These are phyloP conservation scores for Gymnothorax javanicus DNA, from an alignment of 2,797 vertebrate species.

Conservation along the genomic window DNA sequence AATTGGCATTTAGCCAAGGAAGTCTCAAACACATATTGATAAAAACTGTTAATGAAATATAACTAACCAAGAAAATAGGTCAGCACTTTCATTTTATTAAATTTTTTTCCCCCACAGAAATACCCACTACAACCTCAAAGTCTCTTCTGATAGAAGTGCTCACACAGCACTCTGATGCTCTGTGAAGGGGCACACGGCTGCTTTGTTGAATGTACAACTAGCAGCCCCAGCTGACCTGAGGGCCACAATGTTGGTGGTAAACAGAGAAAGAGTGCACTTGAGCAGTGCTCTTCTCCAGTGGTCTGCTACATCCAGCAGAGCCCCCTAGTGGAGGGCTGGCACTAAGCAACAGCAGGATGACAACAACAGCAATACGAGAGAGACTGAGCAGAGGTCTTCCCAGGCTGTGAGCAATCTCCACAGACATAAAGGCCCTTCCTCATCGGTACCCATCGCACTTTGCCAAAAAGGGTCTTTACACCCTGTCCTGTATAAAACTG, in stretches of 20 bases:
- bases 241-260: conserved; percentile 14
- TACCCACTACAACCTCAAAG: neutral
- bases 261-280: conserved; percentile 9
- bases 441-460: neutral
- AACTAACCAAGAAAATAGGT: neutral
- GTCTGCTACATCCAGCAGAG: neutral
- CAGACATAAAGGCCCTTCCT: neutral
- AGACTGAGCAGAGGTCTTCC: neutral
- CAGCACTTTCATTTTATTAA: neutral
- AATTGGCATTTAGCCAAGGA: neutral
- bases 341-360: neutral
- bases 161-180: neutral
- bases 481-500: neutral
- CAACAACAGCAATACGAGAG: neutral
- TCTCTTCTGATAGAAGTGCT: neutral
- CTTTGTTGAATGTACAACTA: neutral
- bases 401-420: neutral
- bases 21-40: neutral
- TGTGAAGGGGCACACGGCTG: neutral
- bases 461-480: neutral
- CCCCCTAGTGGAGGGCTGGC: neutral
- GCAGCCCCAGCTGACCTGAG: neutral
- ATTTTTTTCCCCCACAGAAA: neutral
- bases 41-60: neutral
- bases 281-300: neutral